A percentile compares a stretch with the other conserved stretches of the same genome.
These are phyloP conservation scores for Bagarius yarrelli DNA, from an alignment of 2,113 vertebrate species.

Conservation along the genomic window DNA sequence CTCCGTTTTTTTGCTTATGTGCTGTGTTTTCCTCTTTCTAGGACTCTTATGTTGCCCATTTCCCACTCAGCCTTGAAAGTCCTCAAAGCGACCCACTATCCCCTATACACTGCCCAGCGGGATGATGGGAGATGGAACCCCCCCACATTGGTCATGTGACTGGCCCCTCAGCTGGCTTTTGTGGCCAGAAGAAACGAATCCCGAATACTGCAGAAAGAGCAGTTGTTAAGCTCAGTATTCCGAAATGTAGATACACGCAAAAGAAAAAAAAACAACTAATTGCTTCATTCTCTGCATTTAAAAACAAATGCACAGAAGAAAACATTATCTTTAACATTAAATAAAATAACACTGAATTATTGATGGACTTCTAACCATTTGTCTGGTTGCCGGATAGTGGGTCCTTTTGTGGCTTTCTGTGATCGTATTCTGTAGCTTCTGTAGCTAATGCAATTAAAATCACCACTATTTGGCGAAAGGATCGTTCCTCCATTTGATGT, in stretches of 20 bases:
- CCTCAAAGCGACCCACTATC: conserved; percentile 99
- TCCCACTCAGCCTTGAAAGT: conserved; percentile 99
- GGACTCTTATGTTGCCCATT: conserved; percentile 99
- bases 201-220: conserved; percentile 77
- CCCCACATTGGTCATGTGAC: conserved; percentile 84
- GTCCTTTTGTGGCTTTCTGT: conserved; percentile 99
- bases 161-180: conserved; percentile 84
- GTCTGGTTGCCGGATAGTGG: conserved; percentile 87
- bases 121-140: conserved; percentile 94
- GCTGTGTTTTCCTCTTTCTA: conserved; percentile 99
- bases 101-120: conserved; percentile 91
- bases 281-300: conserved; percentile 43
- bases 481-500: conserved; percentile 54
- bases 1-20: conserved; percentile 93
- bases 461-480: conserved; percentile 22
- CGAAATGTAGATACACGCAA: conserved; percentile 78
- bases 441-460: conserved; percentile 49
- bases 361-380: conserved; percentile 35
- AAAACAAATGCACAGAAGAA: conserved; percentile 63
- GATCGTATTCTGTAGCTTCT: conserved; percentile 60
- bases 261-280: conserved; percentile 19
- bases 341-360: conserved; percentile 37
- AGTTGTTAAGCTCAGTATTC: conserved; percentile 84
- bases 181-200: conserved; percentile 84
- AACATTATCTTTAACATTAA: conserved; percentile 49